Percentiles rank a stretch among this genome's conserved stretches.
Conservation (phyloP, 2,113 vertebrate genomes). For the Trogon surrucura region DNA sequence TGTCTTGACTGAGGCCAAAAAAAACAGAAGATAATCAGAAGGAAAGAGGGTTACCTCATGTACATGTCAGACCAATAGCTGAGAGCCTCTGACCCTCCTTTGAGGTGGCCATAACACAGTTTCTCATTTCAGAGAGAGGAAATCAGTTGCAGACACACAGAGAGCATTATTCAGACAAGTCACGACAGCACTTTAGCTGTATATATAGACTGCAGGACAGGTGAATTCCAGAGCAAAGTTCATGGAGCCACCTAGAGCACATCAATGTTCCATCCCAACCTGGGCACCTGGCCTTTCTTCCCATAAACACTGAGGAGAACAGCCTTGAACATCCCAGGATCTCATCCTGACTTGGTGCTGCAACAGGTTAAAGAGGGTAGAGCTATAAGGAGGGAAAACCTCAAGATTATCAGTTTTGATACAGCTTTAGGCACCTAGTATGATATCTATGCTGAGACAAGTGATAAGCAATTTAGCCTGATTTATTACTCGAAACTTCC, state of each 20-base stretch:
- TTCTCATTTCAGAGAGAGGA: neutral
- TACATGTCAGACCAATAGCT: neutral
- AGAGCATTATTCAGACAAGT: neutral
- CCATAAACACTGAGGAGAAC: neutral
- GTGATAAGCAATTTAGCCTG: neutral
- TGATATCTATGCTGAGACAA: neutral
- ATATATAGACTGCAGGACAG: neutral
- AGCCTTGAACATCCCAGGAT: neutral
- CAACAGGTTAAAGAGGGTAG: neutral
- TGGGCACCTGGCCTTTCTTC: neutral
- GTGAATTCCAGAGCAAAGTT: neutral
- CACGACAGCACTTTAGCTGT: neutral
- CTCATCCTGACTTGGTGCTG: neutral
- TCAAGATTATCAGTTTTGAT: neutral
- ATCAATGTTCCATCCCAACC: neutral
- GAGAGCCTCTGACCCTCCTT: neutral
- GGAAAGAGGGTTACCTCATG: neutral
- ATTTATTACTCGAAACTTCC: neutral
- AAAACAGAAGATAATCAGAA: neutral
- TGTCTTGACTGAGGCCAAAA: neutral
- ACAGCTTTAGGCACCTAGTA: neutral
- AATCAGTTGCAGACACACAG: neutral
- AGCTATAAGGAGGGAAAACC: neutral
- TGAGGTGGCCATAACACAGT: neutral
- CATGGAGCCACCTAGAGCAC: neutral